Evolutionary conservation across 1,140 invertebrate species (phyloP), one percentile per base, ranked within the genome.

Genomic region (Ceratina calcarata): DNA sequence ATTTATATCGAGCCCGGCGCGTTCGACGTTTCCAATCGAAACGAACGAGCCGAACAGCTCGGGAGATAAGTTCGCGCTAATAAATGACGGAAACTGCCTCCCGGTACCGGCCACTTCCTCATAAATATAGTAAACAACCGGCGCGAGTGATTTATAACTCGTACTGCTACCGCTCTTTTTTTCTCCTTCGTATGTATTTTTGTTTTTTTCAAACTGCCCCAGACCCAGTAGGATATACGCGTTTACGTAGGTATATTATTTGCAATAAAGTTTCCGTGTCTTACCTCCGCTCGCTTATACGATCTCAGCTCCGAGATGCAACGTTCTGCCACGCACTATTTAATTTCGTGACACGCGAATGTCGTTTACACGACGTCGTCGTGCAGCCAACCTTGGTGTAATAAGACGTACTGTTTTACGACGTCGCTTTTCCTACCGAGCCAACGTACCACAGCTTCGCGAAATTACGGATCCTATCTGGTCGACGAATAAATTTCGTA

Each of bases 11-110:
- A 53, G 70, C 66, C 72, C 60, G 18, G 27, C 64, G 58, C 57
- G 70, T 81, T 81, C 78, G 71, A 71, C 78, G 65, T 79, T 83
- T 83, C 78, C 81, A 81, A 83, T 81, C 72, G 81, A 76, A 81
- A 83, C 61, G 81, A 81, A 76, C 68, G 69, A 80, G 69, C 69
- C 72, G 37, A 74, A 60, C 77, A 66, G 55, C 57, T 15, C 12
- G 53, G 61, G 64, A 80, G 80, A 82, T 82, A 82, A 80, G 80
- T 71, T 69, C 60, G 61, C 20, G 80, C 77, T 82, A 82, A 80
- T 82, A 82, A 78, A 82, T 82, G 80, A 82, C 68, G 69, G 69
- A 80, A 82, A 82, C 77, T 74, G 62, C 51, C 62, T 49, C 15
- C 61, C 32, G 60, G 62, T 66, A 55, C 18, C 32, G 32, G 32